Base-by-base conservation (phyloP, 2,888 invertebrate genomes). In the Allacma fusca region DNA sequence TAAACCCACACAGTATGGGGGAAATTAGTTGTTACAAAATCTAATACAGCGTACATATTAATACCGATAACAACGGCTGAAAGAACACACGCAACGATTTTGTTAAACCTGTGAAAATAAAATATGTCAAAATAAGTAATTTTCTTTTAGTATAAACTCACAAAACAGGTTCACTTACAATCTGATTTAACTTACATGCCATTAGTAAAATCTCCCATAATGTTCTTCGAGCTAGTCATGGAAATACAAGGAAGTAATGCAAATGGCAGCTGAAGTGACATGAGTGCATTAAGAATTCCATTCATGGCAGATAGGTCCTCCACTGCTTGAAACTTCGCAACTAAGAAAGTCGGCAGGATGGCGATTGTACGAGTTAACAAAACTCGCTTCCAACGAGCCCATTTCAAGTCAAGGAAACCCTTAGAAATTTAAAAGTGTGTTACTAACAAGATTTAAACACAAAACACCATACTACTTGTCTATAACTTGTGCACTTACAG, bases 301-400 rank as follows among this genome's bases (percentile, higher is more conserved):
- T 96, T 96, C 93, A 96, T 92, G 26, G 89, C 88, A 1, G 92
- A 92, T 76, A 95, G 87, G 84, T 93, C 91, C 68, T 91, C 88
- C 84, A 94, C 91, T 80, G 90, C 86, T 81, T 90, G 91, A 85
- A 89, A 91, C 85, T 91, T 90, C 0, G 93, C 92, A 59, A 93
- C 88, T 80, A 90, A 90, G 84, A 93, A 91, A 0, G 93, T 93
- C 19, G 90, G 90, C 9, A 91, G 87, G 81, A 96, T 95, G 29
- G 96, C 96, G 83, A 96, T 93, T 7, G 91, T 89, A 83, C 96
- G 90, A 0, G 96, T 96, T 83, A 96, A 89, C 24, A 95, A 87
- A 0, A 96, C 94, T 85, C 96, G 88, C 87, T 92, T 93, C 96
- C 95, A 96, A 57, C 94, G 90, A 0, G 93, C 90, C 95, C 95